A percentile compares a stretch with the other conserved stretches of the same genome.
Evolutionary conservation across 1,140 invertebrate species (phyloP).

Genomic region (Drosophila sulfurigaster): DNA sequence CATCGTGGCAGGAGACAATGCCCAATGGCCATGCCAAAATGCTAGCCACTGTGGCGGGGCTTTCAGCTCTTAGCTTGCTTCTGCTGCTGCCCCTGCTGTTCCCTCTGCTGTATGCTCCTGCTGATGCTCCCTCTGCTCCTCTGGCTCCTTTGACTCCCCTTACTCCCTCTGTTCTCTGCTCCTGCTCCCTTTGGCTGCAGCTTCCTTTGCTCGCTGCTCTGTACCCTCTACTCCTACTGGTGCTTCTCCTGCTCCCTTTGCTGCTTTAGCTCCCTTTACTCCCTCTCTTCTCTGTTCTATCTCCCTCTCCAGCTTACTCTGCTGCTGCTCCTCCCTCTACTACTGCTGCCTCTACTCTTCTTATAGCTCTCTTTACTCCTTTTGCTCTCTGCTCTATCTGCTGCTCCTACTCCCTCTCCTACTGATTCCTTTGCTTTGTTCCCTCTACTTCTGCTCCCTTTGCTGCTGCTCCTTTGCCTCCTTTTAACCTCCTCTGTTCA

Average conservation of each 20-base stretch:
- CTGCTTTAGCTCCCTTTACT: too few relatives aligned
- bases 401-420: too few relatives aligned
- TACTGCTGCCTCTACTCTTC: too few relatives aligned
- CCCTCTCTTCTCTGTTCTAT: too few relatives aligned
- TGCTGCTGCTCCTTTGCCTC: too few relatives aligned
- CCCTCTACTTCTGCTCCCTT: neutral
- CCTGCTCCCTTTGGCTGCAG: neutral
- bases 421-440: too few relatives aligned
- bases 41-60: conserved; percentile 78
- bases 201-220: neutral
- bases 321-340: neutral
- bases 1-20: conserved; percentile 55
- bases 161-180: neutral
- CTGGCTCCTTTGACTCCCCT: conserved; percentile 2
- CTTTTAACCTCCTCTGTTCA: too few relatives aligned
- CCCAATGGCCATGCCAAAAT: conserved; percentile 66
- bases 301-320: too few relatives aligned
- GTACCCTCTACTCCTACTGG: too few relatives aligned
- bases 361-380: too few relatives aligned
- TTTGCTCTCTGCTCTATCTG: too few relatives aligned
- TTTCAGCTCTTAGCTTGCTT: conserved; percentile 17
- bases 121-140: conserved; percentile 18
- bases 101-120: neutral
- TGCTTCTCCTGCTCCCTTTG: too few relatives aligned
- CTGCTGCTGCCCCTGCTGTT: neutral